Conservation (phyloP, 2,113 vertebrate genomes). For the Elaphurus davidianus region DNA sequence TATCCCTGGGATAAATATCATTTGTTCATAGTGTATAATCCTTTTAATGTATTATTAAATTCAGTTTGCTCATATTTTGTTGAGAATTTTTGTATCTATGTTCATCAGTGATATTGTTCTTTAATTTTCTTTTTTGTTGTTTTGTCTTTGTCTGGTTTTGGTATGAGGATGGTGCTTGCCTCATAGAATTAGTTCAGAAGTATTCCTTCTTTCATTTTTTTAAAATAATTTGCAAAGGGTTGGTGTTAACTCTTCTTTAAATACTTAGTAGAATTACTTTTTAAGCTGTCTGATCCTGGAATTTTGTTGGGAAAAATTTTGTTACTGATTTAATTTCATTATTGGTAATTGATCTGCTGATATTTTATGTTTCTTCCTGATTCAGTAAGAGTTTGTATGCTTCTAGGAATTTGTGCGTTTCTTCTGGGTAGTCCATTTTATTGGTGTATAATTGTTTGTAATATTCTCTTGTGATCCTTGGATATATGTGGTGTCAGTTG, state of each 20-base stretch:
- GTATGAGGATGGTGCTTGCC: not conserved
- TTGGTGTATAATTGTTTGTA: not conserved
- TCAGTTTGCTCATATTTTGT: not conserved
- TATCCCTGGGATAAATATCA: not conserved
- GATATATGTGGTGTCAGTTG: not conserved
- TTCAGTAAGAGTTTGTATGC: not conserved
- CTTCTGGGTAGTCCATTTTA: not conserved
- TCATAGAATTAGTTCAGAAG: not conserved
- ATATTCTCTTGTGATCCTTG: not conserved
- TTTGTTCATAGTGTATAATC: not conserved
- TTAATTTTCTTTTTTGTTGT: not conserved
- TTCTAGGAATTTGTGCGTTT: not conserved
- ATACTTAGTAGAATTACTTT: not conserved
- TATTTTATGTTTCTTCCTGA: not conserved
- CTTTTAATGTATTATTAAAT: not conserved
- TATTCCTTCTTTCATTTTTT: not conserved
- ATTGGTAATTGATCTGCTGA: not conserved
- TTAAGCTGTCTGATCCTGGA: not conserved
- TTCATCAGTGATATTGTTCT: not conserved
- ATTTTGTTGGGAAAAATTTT: not conserved
- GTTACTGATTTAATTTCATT: not conserved
- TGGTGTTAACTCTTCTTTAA: not conserved
- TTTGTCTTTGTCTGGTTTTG: not conserved
- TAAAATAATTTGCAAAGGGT: not conserved
- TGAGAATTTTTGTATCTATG: not conserved